These are phyloP conservation scores for Aspidiotus destructor DNA, from an alignment of 2,888 invertebrate genomes.

Conservation along the genomic window DNA sequence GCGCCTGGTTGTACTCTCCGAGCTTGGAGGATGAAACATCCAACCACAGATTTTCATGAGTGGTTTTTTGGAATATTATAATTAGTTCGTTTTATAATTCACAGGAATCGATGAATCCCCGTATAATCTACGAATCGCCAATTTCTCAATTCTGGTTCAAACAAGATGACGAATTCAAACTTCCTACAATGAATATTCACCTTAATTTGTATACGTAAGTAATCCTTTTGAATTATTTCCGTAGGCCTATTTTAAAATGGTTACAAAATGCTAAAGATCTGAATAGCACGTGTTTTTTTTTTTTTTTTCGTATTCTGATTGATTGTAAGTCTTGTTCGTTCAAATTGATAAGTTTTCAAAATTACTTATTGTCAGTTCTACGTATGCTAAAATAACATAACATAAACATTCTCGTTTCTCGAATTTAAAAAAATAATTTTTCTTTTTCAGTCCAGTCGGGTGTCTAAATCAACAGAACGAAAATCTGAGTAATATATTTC, in stretches of 20 bases:
- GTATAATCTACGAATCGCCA: constrained; percentile 67
- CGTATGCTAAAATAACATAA: no score
- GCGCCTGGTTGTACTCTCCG: no score
- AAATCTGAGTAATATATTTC: constrained; percentile 75
- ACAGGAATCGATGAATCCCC: constrained; percentile 53
- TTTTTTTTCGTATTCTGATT: no score
- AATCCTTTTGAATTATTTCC: constrained; percentile 8
- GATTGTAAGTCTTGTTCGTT: no score
- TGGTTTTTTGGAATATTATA: no score
- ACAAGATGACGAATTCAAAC: constrained; percentile 79
- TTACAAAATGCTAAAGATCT: constrained; percentile 69
- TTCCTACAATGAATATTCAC: constrained; percentile 77
- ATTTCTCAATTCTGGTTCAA: constrained; percentile 84
- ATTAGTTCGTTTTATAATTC: constrained; percentile 27
- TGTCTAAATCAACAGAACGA: constrained; percentile 75
- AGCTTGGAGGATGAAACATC: no score
- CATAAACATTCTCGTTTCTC: no score
- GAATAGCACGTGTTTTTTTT: no score
- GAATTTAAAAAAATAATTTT: no score
- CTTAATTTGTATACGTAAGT: constrained; percentile 65
- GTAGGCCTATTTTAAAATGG: constrained; percentile 10
- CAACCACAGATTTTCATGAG: no score
- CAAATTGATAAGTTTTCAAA: no score
- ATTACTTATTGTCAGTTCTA: no score
- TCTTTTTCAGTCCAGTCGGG: constrained; percentile 39